These are phyloP conservation scores for Poeciliopsis paucimaculata DNA, from an alignment of 2,797 vertebrate genomes.

Conservation along the genomic window DNA sequence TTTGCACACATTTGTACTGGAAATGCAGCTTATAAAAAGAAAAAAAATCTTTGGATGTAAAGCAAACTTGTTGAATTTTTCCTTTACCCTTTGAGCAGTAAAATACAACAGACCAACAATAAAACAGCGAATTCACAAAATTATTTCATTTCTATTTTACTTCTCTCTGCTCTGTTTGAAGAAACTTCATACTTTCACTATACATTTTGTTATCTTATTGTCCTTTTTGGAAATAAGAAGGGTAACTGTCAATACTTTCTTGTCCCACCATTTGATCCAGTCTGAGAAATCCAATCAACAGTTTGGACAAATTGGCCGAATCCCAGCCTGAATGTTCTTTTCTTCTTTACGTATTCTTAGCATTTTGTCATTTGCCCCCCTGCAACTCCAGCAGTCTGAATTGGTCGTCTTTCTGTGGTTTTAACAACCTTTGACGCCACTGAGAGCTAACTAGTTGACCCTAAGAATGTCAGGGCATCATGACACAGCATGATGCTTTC, in stretches of 20 bases:
- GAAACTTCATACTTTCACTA: neutral
- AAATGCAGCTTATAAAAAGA: neutral
- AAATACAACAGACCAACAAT: neutral
- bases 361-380: constrained; percentile 22
- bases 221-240: neutral
- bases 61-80: neutral
- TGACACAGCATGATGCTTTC: constrained; percentile 2
- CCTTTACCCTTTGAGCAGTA: neutral
- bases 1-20: too few relatives aligned
- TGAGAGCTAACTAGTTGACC: constrained; percentile 30
- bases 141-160: neutral
- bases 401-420: constrained; percentile 26
- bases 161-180: neutral
- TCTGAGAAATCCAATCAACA: constrained; percentile 6
- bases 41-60: neutral
- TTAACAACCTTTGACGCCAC: constrained; percentile 29
- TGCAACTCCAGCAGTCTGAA: constrained; percentile 16
- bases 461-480: constrained; percentile 12
- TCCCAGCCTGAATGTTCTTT: constrained; percentile 12
- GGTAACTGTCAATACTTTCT: neutral
- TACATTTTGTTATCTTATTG: neutral
- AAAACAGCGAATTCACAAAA: neutral
- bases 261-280: neutral
- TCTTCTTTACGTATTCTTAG: constrained; percentile 16
- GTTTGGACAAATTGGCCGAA: constrained; percentile 24